These are phyloP conservation scores for Mellilla xanthometata DNA, from an alignment of 2,888 invertebrate species.

Conservation along the genomic window DNA sequence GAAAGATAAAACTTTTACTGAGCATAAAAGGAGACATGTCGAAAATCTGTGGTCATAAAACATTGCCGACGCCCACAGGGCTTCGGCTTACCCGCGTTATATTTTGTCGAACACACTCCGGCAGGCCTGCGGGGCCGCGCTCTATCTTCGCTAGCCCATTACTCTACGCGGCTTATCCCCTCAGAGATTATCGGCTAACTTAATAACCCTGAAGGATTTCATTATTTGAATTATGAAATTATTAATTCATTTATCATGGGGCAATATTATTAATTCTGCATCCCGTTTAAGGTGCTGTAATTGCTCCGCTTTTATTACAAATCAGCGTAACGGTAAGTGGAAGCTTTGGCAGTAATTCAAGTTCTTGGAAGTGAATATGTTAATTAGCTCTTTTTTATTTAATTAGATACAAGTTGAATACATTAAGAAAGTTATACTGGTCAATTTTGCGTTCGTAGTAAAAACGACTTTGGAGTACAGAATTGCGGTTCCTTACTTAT, in stretches of 20 bases:
- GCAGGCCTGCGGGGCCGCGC: neutral
- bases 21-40: conserved; percentile 64
- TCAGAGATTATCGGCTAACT: conserved; percentile 34
- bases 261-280: conserved; percentile 21
- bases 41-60: conserved; percentile 67
- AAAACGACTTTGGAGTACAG: too few species aligned
- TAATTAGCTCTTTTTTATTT: too few species aligned
- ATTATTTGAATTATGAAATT: conserved; percentile 31
- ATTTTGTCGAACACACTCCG: conserved; percentile 15
- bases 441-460: too few species aligned
- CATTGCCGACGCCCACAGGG: conserved; percentile 39
- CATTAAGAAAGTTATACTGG: too few species aligned
- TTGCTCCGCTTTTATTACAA: conserved; percentile 22
- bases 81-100: conserved; percentile 41
- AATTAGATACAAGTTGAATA: too few species aligned
- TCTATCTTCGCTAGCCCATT: conserved; percentile 27
- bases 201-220: conserved; percentile 32
- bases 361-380: too few species aligned
- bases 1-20: conserved; percentile 64
- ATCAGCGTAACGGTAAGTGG: conserved; percentile 17
- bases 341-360: conserved; percentile 20
- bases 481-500: conserved; percentile 19
- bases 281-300: conserved; percentile 26
- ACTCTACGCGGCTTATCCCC: conserved; percentile 24
- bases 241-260: conserved; percentile 31